phyloP scores from a whole-genome alignment of 2,888 invertebrate genomes.

The Griposia aprilina region DNA sequence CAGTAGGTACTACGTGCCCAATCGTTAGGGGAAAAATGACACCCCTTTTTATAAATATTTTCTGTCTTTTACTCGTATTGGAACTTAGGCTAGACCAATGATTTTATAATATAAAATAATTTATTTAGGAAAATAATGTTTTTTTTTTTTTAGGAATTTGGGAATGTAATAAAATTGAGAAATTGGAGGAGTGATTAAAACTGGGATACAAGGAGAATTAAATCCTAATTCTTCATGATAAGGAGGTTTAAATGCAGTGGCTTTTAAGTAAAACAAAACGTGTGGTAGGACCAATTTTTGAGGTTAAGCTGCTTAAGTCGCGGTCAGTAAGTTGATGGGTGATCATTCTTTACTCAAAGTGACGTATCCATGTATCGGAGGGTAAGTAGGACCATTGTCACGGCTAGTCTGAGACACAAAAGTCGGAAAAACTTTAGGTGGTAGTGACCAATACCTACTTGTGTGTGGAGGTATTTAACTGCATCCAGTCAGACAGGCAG shows the following conservation, averaged over 20 bases:
- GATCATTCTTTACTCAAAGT: background rate
- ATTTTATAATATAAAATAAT: background rate
- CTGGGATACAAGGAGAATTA: background rate
- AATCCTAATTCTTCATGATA: background rate
- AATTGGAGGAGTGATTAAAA: background rate
- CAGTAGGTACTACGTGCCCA: background rate
- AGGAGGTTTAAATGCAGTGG: background rate
- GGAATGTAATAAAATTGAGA: background rate
- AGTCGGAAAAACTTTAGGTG: background rate
- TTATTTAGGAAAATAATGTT: no score
- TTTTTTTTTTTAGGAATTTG: conserved; percentile 1
- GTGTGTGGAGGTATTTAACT: background rate
- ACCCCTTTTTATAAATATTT: background rate
- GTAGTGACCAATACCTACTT: background rate
- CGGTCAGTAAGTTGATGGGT: conserved; percentile 10
- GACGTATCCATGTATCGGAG: background rate
- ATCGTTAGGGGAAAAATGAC: background rate
- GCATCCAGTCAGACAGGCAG: background rate
- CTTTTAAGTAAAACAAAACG: background rate
- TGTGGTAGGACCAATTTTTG: background rate
- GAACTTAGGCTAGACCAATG: background rate
- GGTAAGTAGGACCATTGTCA: background rate
- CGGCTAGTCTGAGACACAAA: background rate
- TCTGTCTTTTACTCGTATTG: background rate
- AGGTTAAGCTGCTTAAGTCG: background rate